Evolutionary conservation across 2,888 invertebrate species (phyloP).

Genomic region (Cosmia pyralina): DNA sequence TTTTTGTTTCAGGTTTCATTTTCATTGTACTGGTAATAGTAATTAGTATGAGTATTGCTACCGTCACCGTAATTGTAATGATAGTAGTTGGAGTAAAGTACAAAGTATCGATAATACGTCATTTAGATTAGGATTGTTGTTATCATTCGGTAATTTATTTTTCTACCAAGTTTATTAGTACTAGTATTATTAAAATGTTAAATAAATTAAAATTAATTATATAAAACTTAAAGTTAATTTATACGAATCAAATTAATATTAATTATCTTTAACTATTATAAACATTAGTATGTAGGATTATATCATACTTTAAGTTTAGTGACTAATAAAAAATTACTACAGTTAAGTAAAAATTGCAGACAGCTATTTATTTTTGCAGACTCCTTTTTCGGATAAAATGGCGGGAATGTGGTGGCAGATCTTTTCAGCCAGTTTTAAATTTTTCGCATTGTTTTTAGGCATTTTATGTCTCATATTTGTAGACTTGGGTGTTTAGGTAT

Average conservation of each 20-base stretch:
- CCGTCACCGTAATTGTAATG: conserved; percentile 28
- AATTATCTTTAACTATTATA: too few relatives aligned
- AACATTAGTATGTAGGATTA: too few relatives aligned
- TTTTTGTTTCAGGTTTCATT: conserved; percentile 66
- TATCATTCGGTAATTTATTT: conserved; percentile 13
- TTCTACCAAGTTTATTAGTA: not conserved
- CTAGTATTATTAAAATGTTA: conserved; percentile 1
- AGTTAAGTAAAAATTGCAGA: not conserved
- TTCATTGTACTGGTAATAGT: conserved; percentile 40
- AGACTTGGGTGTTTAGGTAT: not conserved
- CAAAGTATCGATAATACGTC: conserved; percentile 31
- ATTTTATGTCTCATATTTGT: too few relatives aligned
- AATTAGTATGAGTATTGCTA: conserved; percentile 41
- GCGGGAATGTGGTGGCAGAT: not conserved
- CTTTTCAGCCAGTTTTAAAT: not conserved
- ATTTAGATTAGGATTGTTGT: conserved; percentile 31
- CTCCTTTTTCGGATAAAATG: not conserved
- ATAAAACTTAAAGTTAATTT: too few relatives aligned
- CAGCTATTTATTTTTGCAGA: not conserved
- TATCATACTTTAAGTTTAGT: not conserved
- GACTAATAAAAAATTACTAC: not conserved
- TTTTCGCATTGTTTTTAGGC: not conserved
- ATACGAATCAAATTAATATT: too few relatives aligned
- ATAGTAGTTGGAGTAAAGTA: conserved; percentile 36
- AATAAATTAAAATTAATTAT: too few relatives aligned